Evolutionary conservation across 2,888 invertebrate genomes (phyloP).

Genomic region (Atrina japonica): DNA sequence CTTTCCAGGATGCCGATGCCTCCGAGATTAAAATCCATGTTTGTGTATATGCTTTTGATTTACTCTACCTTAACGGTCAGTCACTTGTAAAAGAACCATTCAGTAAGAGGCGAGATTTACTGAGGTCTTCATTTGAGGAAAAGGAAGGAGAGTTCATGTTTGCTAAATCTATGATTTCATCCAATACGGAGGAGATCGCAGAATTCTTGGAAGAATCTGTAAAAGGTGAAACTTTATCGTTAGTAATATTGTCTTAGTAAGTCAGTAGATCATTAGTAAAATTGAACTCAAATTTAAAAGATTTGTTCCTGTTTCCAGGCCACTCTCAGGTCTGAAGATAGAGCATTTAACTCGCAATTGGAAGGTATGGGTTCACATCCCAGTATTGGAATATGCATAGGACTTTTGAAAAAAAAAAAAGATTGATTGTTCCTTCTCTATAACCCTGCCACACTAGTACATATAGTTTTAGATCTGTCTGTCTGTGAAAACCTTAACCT

Average conservation of each 20-base stretch:
- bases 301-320: too few species aligned
- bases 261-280: too few species aligned
- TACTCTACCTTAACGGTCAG: slow-evolving; percentile 94
- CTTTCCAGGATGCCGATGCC: slow-evolving; percentile 89
- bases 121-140: slow-evolving; percentile 83
- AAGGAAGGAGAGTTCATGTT: slow-evolving; percentile 91
- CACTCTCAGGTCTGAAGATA: too few species aligned
- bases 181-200: slow-evolving; percentile 94
- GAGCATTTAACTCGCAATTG: too few species aligned
- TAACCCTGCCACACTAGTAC: too few species aligned
- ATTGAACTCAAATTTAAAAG: too few species aligned
- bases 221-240: slow-evolving; percentile 84
- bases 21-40: slow-evolving; percentile 92
- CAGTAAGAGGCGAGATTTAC: slow-evolving; percentile 86
- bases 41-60: slow-evolving; percentile 97
- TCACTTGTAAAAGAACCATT: slow-evolving; percentile 91
- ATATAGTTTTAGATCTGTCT: too few species aligned
- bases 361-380: too few species aligned
- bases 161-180: slow-evolving; percentile 91
- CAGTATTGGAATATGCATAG: too few species aligned
- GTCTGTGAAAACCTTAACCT: too few species aligned
- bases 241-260: neutral
- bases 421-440: too few species aligned
- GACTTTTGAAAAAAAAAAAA: too few species aligned
- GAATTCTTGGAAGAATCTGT: slow-evolving; percentile 96